Conservation (phyloP, 2,888 invertebrate genomes). For the Balanococcus diminutus region DNA sequence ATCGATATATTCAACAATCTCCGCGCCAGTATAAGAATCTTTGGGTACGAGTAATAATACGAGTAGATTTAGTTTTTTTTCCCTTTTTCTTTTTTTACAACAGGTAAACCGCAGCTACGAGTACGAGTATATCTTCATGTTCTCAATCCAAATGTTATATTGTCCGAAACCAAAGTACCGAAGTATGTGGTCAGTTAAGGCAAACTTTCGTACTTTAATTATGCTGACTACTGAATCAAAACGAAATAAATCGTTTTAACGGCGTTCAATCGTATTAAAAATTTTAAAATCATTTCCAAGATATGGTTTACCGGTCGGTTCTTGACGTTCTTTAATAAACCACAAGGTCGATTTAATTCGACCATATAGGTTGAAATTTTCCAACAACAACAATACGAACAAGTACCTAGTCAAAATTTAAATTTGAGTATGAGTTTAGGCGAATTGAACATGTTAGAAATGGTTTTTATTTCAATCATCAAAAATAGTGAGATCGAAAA, state of each 20-base stretch:
- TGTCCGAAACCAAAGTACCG: constrained; percentile 3
- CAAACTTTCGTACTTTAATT: constrained; percentile 37
- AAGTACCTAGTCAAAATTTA: background rate
- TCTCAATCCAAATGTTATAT: background rate
- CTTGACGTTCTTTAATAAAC: background rate
- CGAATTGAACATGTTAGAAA: background rate
- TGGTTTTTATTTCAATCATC: background rate
- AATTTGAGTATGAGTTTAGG: background rate
- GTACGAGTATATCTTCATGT: too few species aligned
- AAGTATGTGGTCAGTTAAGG: constrained; percentile 17
- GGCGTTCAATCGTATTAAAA: constrained; percentile 8
- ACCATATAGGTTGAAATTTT: constrained; percentile 1
- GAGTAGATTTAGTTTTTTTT: background rate
- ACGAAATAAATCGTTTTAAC: constrained; percentile 32
- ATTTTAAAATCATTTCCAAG: background rate
- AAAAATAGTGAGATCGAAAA: too few species aligned
- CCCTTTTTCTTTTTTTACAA: background rate
- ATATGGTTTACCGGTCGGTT: background rate
- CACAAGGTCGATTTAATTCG: constrained; percentile 11
- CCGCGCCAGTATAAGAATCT: background rate
- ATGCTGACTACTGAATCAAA: constrained; percentile 29
- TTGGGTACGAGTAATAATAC: background rate
- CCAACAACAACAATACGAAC: background rate
- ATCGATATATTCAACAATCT: constrained; percentile 9
- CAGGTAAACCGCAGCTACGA: constrained; percentile 15